Evolutionary conservation across 2,113 vertebrate genomes (phyloP), one percentile per base, ranked within the genome.

Genomic region (Tautogolabrus adspersus): DNA sequence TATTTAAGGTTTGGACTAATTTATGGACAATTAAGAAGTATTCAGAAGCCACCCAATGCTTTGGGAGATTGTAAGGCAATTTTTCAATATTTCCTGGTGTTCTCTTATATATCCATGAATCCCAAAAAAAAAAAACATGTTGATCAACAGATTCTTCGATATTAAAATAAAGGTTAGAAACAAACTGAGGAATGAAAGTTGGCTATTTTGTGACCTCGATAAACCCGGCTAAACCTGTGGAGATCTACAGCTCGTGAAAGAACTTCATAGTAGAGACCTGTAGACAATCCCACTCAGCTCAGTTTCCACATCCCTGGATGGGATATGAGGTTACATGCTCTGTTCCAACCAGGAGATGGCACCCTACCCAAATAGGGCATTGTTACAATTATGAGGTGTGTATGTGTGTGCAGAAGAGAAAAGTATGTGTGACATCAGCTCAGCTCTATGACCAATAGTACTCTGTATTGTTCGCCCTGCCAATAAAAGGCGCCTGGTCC

Each of bases 321-420:
- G 37, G 56, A 75, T 44, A 44, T 56, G 56, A 76, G 60, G 59
- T 63, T 70, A 81, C 68, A 80, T 87, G 77, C 79, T 82, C 44
- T 87, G 22, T 75, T 88, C 72, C 70, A 77, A 90, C 97, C 98
- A 96, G 96, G 94, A 99, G 98, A 94, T 97, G 98, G 97, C 97
- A 95, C 96, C 94, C 89, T 94, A 95, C 92, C 94, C 96, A 96
- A 96, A 92, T 93, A 82, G 84, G 85, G 85, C 51, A 40, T 77
- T 85, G 75, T 79, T 75, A 84, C 78, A 69, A 15, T 81, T 44
- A 30, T 72, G 67, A 60, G 26, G 44, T 47, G 15, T 79, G 10
- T 75, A 16, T 49, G 46, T 47, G 46, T 47, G 23, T 63, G 46
- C 13, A 3, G 9, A 42, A 10, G 49, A 19, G 12, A 34, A 12